Base-by-base conservation (phyloP, 2,888 invertebrate species). In the Sminthurinus aureus region DNA sequence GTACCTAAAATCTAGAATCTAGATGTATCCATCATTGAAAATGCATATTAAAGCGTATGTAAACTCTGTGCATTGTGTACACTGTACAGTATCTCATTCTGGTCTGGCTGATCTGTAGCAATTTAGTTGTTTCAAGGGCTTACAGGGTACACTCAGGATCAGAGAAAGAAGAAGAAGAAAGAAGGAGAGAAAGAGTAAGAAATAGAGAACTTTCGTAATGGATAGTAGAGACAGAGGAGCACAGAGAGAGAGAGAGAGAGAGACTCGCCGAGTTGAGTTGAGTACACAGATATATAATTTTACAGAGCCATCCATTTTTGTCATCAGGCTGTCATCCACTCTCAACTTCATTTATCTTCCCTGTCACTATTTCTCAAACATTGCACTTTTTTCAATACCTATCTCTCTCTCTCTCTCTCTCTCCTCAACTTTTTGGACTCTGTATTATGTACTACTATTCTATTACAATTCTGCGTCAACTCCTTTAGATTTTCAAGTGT, bases 331-430 rank as follows among this genome's bases (percentile, higher is more conserved):
- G 87, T 87, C 87, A 87, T 83, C 85, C 85, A 86, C 84, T 86
- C 87, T 85, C 87, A 87, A 87, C 86, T 88, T 85, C 87, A 88
- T 88, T 88, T 87, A 88, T 88, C 87, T 88, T 87, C 85, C 85
- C 81, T 86, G 87, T 87, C 87, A 87, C 86, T 85, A 86, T 85
- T 86, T 87, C 79, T 85, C 85, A 88, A 87, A 88, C 88, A 87
- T 87, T 86, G 87, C 87, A 86, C 81, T 85, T 86, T 86, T 86
- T 84, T 81, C 82, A 52, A 52, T 8, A 52, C 9, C 8, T 52
- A 69, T 84, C 81, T 81, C 71, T 71, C 26, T 76, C 58, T 74
- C 74, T 24, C 12, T 75, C 51, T 69, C 58, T 66, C 9, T 58
- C 58, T 58, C 58, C 15, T 38, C 6, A 1, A 38, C 1, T 6